Evolutionary conservation across 2,113 vertebrate genomes (phyloP).

Genomic region (Cynopterus brachyotis): DNA sequence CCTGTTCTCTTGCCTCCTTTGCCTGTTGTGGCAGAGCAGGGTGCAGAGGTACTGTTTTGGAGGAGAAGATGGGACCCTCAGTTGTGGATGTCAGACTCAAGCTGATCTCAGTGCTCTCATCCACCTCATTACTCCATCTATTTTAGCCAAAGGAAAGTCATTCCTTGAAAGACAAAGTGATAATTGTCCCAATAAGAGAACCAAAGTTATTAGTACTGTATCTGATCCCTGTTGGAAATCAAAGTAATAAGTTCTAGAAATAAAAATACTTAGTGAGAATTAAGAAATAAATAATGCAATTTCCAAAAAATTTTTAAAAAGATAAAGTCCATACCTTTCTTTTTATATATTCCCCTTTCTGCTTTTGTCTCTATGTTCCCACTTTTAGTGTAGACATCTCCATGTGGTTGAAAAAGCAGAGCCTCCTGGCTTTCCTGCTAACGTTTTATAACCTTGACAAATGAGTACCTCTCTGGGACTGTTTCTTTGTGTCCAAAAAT

Average conservation of each 20-base stretch:
- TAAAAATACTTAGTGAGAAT: conserved; percentile 15
- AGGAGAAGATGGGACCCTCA: not conserved
- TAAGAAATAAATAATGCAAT: not conserved
- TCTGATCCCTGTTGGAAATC: not conserved
- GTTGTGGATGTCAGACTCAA: not conserved
- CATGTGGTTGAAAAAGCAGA: not conserved
- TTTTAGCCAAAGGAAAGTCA: not conserved
- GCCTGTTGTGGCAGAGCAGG: not conserved
- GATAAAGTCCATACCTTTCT: not conserved
- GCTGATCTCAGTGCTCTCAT: not conserved
- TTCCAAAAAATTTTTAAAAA: not conserved
- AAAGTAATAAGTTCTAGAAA: not conserved
- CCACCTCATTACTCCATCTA: not conserved
- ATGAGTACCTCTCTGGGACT: not conserved
- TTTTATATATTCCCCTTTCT: not conserved
- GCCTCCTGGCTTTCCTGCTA: not conserved
- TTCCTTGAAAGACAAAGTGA: conserved; percentile 29
- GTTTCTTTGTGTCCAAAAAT: not conserved
- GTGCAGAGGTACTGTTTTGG: not conserved
- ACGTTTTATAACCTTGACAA: not conserved
- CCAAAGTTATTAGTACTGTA: not conserved
- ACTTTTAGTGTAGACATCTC: not conserved
- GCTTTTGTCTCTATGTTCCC: not conserved
- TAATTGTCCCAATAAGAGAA: not conserved
- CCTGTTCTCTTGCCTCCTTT: conserved; percentile 9